These are phyloP conservation scores for Thunnus maccoyii DNA, from an alignment of 2,113 vertebrate species.

Conservation along the genomic window DNA sequence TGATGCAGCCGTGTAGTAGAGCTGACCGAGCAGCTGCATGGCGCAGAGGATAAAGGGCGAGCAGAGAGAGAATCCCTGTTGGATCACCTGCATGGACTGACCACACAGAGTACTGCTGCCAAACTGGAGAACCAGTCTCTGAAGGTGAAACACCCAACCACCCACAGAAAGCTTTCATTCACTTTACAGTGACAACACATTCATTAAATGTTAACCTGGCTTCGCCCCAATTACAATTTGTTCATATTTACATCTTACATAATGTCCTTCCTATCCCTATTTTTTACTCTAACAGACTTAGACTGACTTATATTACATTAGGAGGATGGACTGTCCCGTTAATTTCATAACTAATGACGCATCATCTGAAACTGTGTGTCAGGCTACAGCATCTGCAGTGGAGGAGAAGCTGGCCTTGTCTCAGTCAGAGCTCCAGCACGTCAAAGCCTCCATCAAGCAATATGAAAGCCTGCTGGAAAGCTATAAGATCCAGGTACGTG, in stretches of 20 bases:
- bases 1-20: conserved; percentile 86
- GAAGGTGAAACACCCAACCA: conserved; percentile 82
- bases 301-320: neutral
- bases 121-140: conserved; percentile 91
- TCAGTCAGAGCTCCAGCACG: conserved; percentile 89
- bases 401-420: conserved; percentile 90
- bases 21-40: conserved; percentile 86
- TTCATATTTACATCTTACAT: neutral
- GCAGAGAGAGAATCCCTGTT: conserved; percentile 84
- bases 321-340: neutral
- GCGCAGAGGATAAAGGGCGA: conserved; percentile 85
- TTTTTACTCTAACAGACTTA: conserved; percentile 2
- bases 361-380: conserved; percentile 9
- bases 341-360: neutral
- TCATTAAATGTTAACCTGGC: neutral
- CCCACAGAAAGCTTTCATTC: neutral
- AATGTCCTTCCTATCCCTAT: neutral
- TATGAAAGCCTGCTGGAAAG: conserved; percentile 91
- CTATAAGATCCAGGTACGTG: conserved; percentile 90
- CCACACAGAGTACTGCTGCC: conserved; percentile 80
- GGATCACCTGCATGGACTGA: conserved; percentile 86
- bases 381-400: conserved; percentile 85
- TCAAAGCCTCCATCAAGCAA: conserved; percentile 89
- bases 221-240: neutral
- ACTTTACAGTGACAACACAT: neutral